phyloP scores from a whole-genome alignment of 2,797 vertebrate species.

The Botia almorhae region DNA sequence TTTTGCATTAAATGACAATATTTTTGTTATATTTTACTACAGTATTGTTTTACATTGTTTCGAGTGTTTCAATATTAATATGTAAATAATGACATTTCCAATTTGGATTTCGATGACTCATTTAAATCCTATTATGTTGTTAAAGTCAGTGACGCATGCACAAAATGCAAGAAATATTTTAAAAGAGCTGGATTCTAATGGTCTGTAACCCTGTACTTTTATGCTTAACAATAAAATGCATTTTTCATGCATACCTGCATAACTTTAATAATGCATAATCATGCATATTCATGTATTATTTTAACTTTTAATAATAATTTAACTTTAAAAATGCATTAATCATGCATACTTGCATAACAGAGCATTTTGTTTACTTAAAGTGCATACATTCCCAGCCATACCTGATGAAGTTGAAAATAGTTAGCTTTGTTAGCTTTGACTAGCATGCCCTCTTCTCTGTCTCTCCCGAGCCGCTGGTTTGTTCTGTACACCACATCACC shows the following conservation, averaged over 20 bases:
- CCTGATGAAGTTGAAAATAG: background rate
- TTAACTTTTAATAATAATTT: too few species aligned
- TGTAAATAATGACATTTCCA: background rate
- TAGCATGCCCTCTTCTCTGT: background rate
- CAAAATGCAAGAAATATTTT: background rate
- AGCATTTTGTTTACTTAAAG: background rate
- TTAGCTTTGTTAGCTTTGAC: background rate
- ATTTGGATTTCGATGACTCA: background rate
- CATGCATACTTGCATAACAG: background rate
- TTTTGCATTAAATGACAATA: too few species aligned
- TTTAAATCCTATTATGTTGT: background rate
- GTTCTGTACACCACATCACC: constrained; percentile 28
- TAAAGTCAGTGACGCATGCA: background rate
- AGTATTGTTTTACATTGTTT: too few species aligned
- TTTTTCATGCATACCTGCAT: background rate
- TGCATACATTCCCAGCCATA: background rate
- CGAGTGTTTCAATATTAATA: background rate
- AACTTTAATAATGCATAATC: too few species aligned
- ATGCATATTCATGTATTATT: too few species aligned
- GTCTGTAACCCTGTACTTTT: background rate
- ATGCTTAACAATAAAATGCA: background rate
- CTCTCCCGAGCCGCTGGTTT: background rate
- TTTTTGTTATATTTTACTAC: too few species aligned
- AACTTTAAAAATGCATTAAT: background rate
- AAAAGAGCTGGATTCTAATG: background rate